Conservation (phyloP, 2,888 invertebrate genomes). For the Drosophila anomelani region DNA sequence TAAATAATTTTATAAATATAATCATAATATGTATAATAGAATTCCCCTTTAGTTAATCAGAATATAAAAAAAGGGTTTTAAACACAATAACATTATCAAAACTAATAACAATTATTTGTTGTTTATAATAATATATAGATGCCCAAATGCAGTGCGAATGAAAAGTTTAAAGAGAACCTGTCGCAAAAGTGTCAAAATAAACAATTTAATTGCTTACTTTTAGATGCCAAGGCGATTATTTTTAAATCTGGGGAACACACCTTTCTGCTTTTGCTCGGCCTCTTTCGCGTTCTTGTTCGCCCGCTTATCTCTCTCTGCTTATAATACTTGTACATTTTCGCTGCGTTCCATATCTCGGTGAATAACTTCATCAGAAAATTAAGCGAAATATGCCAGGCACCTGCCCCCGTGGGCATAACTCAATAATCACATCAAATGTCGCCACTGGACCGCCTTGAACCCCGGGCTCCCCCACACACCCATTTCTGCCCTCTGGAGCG, state of each 20-base stretch:
- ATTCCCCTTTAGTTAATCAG: background rate
- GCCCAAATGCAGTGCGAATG: background rate
- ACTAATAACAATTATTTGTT: too few relatives aligned
- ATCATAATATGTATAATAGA: too few relatives aligned
- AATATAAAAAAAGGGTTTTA: background rate
- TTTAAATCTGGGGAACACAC: constrained; percentile 26
- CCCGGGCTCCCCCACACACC: background rate
- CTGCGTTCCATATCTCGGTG: constrained; percentile 36
- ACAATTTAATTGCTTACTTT: constrained; percentile 18
- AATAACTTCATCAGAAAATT: constrained; percentile 77
- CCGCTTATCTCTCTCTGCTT: constrained; percentile 35
- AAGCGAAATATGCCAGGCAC: constrained; percentile 74
- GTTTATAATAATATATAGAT: background rate
- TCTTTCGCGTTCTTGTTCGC: constrained; percentile 12
- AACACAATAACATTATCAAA: background rate
- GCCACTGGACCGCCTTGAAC: constrained; percentile 51
- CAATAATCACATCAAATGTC: constrained; percentile 80
- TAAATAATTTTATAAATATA: too few relatives aligned
- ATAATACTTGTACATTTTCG: constrained; percentile 41
- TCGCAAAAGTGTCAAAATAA: constrained; percentile 18
- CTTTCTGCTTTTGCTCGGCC: background rate
- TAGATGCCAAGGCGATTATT: constrained; percentile 2
- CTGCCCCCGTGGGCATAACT: constrained; percentile 79
- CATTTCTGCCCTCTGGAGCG: constrained; percentile 3
- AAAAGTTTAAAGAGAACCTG: constrained; percentile 8